A percentile compares a stretch with the other conserved stretches of the same genome.
These are phyloP conservation scores for Thamnophis elegans DNA, from an alignment of 2,797 vertebrate genomes.

Conservation along the genomic window DNA sequence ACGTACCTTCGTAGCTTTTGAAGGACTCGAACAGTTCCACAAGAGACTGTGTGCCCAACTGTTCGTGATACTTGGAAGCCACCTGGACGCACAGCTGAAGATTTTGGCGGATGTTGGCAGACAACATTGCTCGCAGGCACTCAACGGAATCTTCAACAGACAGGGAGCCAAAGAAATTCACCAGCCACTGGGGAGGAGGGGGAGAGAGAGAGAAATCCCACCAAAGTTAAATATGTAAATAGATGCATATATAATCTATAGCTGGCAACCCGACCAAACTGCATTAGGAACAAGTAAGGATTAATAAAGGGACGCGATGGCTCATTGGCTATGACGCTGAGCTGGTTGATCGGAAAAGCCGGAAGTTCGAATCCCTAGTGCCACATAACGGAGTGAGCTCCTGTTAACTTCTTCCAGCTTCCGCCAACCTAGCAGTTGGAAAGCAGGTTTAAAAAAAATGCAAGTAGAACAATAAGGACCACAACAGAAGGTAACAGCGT, in stretches of 20 bases:
- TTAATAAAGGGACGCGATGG: background rate
- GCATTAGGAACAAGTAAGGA: background rate
- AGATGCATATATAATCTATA: background rate
- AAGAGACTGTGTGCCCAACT: constrained; percentile 84
- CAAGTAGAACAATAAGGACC: too few relatives aligned
- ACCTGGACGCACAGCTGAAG: constrained; percentile 89
- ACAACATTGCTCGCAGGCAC: constrained; percentile 87
- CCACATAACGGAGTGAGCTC: too few relatives aligned
- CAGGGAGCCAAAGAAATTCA: constrained; percentile 90
- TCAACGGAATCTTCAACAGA: constrained; percentile 90
- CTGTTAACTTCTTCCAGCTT: too few relatives aligned
- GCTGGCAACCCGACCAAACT: background rate
- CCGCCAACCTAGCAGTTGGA: too few relatives aligned
- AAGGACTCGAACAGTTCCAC: constrained; percentile 93
- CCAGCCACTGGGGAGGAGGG: constrained; percentile 79
- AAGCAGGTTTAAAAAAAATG: too few relatives aligned
- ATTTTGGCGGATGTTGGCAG: constrained; percentile 89
- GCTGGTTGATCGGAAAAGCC: too few relatives aligned
- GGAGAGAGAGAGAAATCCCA: rapidly evolving
- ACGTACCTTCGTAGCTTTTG: constrained; percentile 90
- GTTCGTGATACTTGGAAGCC: constrained; percentile 90
- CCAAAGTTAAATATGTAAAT: background rate
- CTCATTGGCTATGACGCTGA: too few relatives aligned
- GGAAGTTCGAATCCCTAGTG: too few relatives aligned
- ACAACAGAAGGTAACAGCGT: too few relatives aligned